Base-by-base conservation (phyloP, 1,140 invertebrate genomes). In the Drosophila varians region DNA sequence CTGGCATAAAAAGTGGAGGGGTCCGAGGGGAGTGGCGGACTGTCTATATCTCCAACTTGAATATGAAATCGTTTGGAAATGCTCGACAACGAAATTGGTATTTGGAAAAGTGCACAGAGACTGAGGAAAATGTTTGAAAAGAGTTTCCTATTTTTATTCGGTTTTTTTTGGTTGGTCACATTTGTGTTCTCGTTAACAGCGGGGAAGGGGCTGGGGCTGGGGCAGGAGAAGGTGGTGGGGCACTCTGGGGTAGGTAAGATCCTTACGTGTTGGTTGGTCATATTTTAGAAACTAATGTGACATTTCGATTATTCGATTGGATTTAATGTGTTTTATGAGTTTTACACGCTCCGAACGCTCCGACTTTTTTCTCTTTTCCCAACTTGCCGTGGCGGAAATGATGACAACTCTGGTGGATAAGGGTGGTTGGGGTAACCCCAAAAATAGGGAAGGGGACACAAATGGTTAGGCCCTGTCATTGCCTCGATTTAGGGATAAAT, bases 251-350 rank as follows among this genome's bases (percentile, higher is more conserved):
- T 18, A 28, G 19, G 34, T 53, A 49, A 87, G 34, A 74, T 83
- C 61, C 74, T 71, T 79, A 84, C 80, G 82, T 82, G 83, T 72
- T 61, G 70, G 49, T 4, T 46, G 86, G 84, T 68, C 65, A 90
- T 90, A 90, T 90, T 90, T 90, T 90, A 90, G 89, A 90, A 88
- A 88, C 77, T 90, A 90, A 90, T 90, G 88, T 90, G 88, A 90
- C 88, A 90, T 90, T 90, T 90, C 88, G 88, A 90, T 90, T 90
- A 90, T 90, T 90, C 89, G 86, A 90, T 90, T 90, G 88, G 88
- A 90, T 90, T 90, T 90, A 90, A 90, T 90, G 88, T 90, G 88
- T 90, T 90, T 90, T 90, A 90, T 90, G 89, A 89, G 79, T 79
- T 76, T 79, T 84, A 79, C 82, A 87, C 82, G 80, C 83, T 82